phyloP scores from a whole-genome alignment of 2,888 invertebrate genomes.

The Diploptera punctata region DNA sequence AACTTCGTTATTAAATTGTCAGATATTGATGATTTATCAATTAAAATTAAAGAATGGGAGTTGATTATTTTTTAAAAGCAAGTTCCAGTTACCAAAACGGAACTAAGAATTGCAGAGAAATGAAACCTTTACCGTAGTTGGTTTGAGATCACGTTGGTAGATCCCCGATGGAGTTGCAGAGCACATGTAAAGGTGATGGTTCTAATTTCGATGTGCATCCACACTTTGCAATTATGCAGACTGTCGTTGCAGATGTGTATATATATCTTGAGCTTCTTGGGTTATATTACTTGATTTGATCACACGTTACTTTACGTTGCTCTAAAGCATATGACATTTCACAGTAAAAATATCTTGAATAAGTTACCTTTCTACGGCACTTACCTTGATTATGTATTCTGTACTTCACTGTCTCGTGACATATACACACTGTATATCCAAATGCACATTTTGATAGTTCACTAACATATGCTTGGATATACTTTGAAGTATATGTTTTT shows the following conservation, averaged over 20 bases:
- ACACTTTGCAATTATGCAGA: constrained; percentile 31
- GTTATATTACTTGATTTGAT: constrained; percentile 52
- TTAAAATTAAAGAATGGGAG: too few relatives aligned
- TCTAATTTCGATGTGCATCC: constrained; percentile 36
- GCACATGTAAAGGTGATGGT: constrained; percentile 35
- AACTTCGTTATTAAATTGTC: too few relatives aligned
- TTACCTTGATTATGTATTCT: constrained; percentile 50
- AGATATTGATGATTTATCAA: too few relatives aligned
- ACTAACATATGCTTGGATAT: constrained; percentile 45
- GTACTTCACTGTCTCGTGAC: constrained; percentile 43
- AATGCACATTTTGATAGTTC: constrained; percentile 42
- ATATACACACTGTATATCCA: constrained; percentile 45
- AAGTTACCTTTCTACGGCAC: constrained; percentile 71
- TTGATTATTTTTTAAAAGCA: too few relatives aligned
- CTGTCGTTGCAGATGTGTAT: constrained; percentile 39
- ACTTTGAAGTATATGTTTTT: constrained; percentile 45
- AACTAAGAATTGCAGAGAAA: too few relatives aligned
- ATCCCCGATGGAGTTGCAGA: constrained; percentile 31
- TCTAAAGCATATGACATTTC: constrained; percentile 44
- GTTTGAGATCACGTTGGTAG: constrained; percentile 24
- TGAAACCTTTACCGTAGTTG: constrained; percentile 27
- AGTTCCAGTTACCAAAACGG: too few relatives aligned
- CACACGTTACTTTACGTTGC: constrained; percentile 52
- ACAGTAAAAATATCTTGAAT: constrained; percentile 53
- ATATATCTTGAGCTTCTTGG: constrained; percentile 52